Evolutionary conservation across 1,140 invertebrate species (phyloP).

Genomic region (Pachypeltis micranthus): DNA sequence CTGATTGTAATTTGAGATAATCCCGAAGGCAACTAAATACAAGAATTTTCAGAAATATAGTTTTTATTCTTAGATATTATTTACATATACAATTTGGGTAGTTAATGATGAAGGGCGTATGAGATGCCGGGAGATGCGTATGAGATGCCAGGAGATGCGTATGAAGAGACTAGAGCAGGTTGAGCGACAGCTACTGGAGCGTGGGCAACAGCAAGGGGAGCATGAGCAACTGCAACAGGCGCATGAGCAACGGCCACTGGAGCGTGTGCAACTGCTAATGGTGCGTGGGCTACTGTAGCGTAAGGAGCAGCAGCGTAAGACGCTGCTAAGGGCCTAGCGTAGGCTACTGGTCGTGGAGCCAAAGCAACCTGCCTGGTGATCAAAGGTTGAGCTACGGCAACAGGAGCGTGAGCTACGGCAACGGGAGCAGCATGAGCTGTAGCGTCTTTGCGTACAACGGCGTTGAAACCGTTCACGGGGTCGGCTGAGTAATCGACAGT

Average conservation of each 20-base stretch:
- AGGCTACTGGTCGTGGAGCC: not conserved
- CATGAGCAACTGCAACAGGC: slow-evolving; percentile 6
- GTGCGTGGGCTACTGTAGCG: not conserved
- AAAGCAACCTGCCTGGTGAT: not conserved
- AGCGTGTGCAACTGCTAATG: not conserved
- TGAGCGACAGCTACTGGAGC: not conserved
- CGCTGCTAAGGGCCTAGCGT: not conserved
- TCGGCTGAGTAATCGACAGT: slow-evolving; percentile 30
- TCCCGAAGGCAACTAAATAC: no score
- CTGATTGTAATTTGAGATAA: no score
- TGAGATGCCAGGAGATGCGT: not conserved
- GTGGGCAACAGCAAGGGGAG: not conserved
- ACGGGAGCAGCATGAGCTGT: not conserved
- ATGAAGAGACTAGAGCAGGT: slow-evolving; percentile 1
- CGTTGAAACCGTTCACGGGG: not conserved
- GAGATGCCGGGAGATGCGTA: not conserved
- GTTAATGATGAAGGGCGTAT: not conserved
- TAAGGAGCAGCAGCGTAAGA: not conserved
- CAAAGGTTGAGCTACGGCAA: not conserved
- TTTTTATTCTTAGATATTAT: no score
- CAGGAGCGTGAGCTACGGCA: not conserved
- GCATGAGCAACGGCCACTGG: slow-evolving; percentile 6
- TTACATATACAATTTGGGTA: no score
- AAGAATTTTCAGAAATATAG: no score
- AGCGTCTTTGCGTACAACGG: not conserved